Base-by-base conservation (phyloP, 2,888 invertebrate genomes). In the Yponomeuta plumbellus region DNA sequence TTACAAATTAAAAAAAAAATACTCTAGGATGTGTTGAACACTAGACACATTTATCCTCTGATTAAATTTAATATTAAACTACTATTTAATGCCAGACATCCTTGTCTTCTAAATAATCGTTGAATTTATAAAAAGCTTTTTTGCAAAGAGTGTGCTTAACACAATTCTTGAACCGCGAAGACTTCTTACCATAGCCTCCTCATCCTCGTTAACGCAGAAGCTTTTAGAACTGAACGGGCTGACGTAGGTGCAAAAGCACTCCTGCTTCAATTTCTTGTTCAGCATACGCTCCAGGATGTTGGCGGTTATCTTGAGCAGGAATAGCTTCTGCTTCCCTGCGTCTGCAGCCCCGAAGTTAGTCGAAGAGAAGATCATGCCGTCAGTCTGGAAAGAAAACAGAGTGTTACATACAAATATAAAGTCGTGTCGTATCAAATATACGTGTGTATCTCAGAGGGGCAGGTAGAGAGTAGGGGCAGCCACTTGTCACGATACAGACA, bases 281-380 rank as follows among this genome's bases (percentile, higher is more conserved):
- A 93, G 34, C 34, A 34, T 69, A 61, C 81, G 78, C 67, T 88
- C 83, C 56, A 80, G 79, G 73, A 93, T 86, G 70, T 88, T 86
- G 57, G 82, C 78, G 1, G 91, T 79, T 0, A 92, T 91, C 0
- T 93, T 87, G 74, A 92, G 92, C 34, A 93, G 71, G 84, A 91
- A 94, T 80, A 93, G 92, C 79, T 94, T 94, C 84, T 92, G 93
- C 70, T 92, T 92, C 13, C 86, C 92, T 0, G 92, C 83, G 74
- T 93, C 92, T 67, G 92, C 81, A 0, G 83, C 83, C 66, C 85
- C 69, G 91, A 93, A 94, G 82, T 93, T 94, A 69, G 88, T 87
- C 2, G 93, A 83, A 11, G 94, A 94, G 85, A 95, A 94, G 11
- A 94, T 92, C 17, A 94, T 91, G 22, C 96, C 96, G 65, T 92